phyloP scores from a whole-genome alignment of 2,797 vertebrate genomes.

The Sciurus vulgaris region DNA sequence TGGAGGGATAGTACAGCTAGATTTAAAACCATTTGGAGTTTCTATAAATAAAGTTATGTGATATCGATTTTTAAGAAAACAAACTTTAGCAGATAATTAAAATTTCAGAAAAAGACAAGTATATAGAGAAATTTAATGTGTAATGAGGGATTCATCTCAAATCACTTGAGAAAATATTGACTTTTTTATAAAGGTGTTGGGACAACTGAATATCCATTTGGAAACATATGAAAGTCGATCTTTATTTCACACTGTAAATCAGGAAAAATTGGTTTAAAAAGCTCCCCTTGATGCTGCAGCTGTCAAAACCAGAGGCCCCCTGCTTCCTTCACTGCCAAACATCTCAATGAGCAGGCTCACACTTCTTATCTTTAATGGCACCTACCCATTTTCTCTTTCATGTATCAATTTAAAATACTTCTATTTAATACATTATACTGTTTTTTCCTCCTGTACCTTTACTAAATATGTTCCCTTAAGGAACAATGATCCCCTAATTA shows the following conservation, averaged over 20 bases:
- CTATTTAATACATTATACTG: not conserved
- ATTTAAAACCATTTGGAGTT: conserved; percentile 4
- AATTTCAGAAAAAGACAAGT: not conserved
- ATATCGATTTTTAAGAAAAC: not conserved
- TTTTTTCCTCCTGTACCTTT: not conserved
- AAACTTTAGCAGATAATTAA: not conserved
- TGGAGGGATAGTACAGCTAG: not conserved
- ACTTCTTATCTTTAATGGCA: not conserved
- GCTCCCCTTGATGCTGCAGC: not conserved
- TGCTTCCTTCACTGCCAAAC: not conserved
- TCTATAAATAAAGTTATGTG: not conserved
- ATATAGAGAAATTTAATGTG: not conserved
- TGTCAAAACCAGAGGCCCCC: not conserved
- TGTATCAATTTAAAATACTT: not conserved
- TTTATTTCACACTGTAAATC: conserved; percentile 7
- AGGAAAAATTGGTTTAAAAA: not conserved
- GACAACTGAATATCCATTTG: not conserved
- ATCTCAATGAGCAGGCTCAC: not conserved
- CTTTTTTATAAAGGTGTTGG: conserved; percentile 22
- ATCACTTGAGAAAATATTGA: conserved; percentile 36
- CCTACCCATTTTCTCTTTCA: not conserved
- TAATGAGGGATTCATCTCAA: conserved; percentile 23
- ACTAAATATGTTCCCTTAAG: not conserved
- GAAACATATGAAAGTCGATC: conserved; percentile 9
- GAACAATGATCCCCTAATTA: not conserved